Evolutionary conservation across 2,888 invertebrate species (phyloP).

Genomic region (Hoplodrina blanda): DNA sequence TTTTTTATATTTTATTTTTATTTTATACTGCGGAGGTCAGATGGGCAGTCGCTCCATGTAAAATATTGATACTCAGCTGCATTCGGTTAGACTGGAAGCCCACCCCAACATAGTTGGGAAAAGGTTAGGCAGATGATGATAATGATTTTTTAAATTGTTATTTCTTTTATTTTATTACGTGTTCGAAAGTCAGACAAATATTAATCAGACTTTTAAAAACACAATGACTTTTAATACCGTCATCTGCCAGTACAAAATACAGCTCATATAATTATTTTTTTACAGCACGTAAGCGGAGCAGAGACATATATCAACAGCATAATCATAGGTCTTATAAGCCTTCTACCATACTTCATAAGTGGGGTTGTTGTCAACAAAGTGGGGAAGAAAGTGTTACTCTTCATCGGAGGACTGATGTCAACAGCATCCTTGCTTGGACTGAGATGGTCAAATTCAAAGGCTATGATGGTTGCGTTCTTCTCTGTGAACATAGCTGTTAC

Average conservation of each 20-base stretch:
- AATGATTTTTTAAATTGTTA: too few relatives aligned
- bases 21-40: too few relatives aligned
- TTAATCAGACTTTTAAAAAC: neutral
- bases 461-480: slow-evolving; percentile 74
- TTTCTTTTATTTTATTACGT: too few relatives aligned
- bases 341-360: slow-evolving; percentile 68
- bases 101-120: too few relatives aligned
- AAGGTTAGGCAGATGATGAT: too few relatives aligned
- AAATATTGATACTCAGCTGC: too few relatives aligned
- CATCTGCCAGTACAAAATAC: neutral
- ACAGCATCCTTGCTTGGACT: slow-evolving; percentile 68
- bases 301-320: slow-evolving; percentile 72
- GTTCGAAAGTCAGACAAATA: too few relatives aligned
- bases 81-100: too few relatives aligned
- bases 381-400: slow-evolving; percentile 75
- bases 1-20: too few relatives aligned
- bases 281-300: slow-evolving; percentile 56
- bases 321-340: slow-evolving; percentile 67
- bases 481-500: slow-evolving; percentile 72
- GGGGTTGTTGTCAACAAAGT: slow-evolving; percentile 64
- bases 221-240: neutral
- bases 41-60: too few relatives aligned
- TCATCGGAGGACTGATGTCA: slow-evolving; percentile 64
- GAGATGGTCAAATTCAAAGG: slow-evolving; percentile 73
- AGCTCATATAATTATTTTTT: neutral